Evolutionary conservation across 2,888 invertebrate species (phyloP), one percentile per base, ranked within the genome.

Genomic region (Caenorhabditis sp.): DNA sequence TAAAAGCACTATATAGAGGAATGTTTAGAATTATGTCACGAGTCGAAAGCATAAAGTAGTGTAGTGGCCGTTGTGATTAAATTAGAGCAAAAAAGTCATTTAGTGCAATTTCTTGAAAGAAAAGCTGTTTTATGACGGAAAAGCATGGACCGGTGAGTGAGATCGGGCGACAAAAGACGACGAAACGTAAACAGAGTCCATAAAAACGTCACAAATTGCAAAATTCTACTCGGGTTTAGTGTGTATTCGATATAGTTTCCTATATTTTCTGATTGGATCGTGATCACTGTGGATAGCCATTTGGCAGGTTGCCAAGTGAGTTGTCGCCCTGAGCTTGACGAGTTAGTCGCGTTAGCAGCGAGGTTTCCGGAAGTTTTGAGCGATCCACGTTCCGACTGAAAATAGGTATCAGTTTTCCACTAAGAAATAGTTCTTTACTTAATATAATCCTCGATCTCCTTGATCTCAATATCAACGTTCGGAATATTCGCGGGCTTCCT

Each of bases 361-460:
- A 78, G 32, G 73, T 65, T 43, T 78, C 78, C 1, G 78, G 74
- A 6, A 78, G 74, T 53, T 78, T 78, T 22, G 77, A 71, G 45
- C 71, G 52, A 58, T 73, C 78, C 41, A 78, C 74, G 50, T 78
- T 78, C 15, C 78, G 73, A 22, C 78, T 78, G 48, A n/a, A 78
- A 66, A 52, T 26, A 13, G n/a, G 0, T 6, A 26, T 0, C 1
- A 35, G 27, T 46, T 26, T 61, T 2, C 1, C 20, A 9, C 17
- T 27, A 8, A 15, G 2, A n/a, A 35, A 13, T 30, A 30, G 32
- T 3, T 22, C 3, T 59, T 24, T 22, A 78, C 78, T 78, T 78
- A 32, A 78, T 78, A 22, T 74, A 78, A 43, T 78, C 78, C 20
- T 78, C 78, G 61, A 78, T 68, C 7, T 78, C 73, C 15, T 70